Evolutionary conservation across 2,888 invertebrate species (phyloP), one percentile per base, ranked within the genome.

Genomic region (Papilio elwesi): DNA sequence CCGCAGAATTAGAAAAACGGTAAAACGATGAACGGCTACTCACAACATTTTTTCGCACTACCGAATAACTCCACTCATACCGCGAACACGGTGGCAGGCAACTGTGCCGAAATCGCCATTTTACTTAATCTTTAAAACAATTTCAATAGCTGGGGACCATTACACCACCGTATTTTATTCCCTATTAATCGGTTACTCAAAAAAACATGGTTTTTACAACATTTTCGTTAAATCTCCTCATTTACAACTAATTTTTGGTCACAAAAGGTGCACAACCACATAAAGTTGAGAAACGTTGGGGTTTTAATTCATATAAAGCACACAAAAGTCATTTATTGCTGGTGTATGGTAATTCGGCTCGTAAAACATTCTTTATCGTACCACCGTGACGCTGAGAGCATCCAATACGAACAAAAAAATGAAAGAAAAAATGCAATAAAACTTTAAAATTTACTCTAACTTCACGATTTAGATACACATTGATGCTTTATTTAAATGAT

Each of bases 271-370:
- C 47, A 68, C 68, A 69, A 73, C 68, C 52, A 66, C 68, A 62
- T 65, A 73, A 68, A 62, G 38, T 53, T 48, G 49, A 10, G 11
- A 64, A 43, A 68, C 51, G 63, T 65, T 65, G 53, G n/a, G 66
- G 66, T 59, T 57, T 62, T 70, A 70, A 52, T 70, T 69, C 69
- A 70, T 57, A 62, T 73, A 59, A 70, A 65, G 15, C 52, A 66
- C 26, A 70, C 73, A 73, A 70, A 48, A 53, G 52, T 69, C 59
- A 57, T 73, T 73, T 73, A 70, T 66, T 66, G 66, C 66, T 51
- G 43, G 15, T 13, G 63, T 81, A 84, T 85, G 85, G 77, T 82
- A 87, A 87, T 78, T 77, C 68, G 43, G 68, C 76, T 77, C 79
- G 76, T 84, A 78, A 80, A 80, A 78, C 76, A 76, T 79, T 76